Percentiles rank a stretch among this genome's conserved stretches.
Conservation (phyloP, 30 jellyfish, hydroid and myxozoan genomes). For the Cassiopea xamachana region DNA sequence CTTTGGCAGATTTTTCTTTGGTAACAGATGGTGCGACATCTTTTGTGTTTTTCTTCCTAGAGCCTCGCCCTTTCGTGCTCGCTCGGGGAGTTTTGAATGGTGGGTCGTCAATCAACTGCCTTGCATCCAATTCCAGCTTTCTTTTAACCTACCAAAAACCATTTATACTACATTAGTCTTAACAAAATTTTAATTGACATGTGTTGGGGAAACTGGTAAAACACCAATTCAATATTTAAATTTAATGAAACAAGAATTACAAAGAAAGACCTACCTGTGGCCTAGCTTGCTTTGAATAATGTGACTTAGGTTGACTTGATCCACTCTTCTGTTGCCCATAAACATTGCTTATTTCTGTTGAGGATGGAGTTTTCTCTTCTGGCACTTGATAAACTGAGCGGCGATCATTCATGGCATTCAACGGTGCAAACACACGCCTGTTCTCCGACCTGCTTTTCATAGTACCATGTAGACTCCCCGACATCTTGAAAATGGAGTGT, state of each 20-base stretch:
- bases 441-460: constrained; percentile 32
- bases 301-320: constrained; percentile 7
- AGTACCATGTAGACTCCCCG: constrained; percentile 35
- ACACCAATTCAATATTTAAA: too few species aligned
- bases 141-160: constrained; percentile 79
- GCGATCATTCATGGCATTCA: constrained; percentile 39
- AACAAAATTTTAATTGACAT: too few species aligned
- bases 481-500: constrained; percentile 62
- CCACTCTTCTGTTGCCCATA: constrained; percentile 36
- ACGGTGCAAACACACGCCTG: constrained; percentile 71
- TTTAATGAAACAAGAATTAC: background rate
- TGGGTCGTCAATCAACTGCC: constrained; percentile 68
- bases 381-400: constrained; percentile 50
- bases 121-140: constrained; percentile 86
- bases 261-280: constrained; percentile 48
- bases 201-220: too few species aligned
- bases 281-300: constrained; percentile 27
- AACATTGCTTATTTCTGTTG: constrained; percentile 20
- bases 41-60: constrained; percentile 41
- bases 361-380: constrained; percentile 67
- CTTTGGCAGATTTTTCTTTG: constrained; percentile 54
- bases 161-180: too few species aligned
- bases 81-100: constrained; percentile 85
- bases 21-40: constrained; percentile 28
- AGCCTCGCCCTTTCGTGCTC: constrained; percentile 63